Conservation (phyloP, 2,797 vertebrate genomes). For the Babyrousa celebensis region DNA sequence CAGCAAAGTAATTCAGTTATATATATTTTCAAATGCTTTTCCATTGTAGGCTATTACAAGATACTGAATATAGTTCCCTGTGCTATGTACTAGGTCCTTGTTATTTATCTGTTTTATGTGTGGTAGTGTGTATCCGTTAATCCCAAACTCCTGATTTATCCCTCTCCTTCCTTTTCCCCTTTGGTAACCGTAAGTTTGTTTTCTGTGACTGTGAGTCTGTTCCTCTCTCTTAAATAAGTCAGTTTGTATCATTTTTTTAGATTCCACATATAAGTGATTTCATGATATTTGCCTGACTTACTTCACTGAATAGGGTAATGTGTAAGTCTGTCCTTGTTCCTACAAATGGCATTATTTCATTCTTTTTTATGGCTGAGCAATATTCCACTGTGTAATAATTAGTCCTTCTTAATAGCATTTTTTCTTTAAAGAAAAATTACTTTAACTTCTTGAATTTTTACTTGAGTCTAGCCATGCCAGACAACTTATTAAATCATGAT, state of each 20-base stretch:
- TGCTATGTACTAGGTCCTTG: not conserved
- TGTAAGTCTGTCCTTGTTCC: not conserved
- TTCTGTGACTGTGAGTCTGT: not conserved
- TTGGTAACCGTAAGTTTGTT: not conserved
- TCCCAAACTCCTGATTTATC: not conserved
- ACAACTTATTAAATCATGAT: not conserved
- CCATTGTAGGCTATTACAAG: not conserved
- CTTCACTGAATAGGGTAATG: not conserved
- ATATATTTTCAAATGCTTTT: not conserved
- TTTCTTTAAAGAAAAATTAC: conserved; percentile 40
- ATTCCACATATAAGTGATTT: not conserved
- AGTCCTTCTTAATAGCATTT: not conserved
- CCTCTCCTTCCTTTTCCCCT: not conserved
- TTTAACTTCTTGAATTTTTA: conserved; percentile 34
- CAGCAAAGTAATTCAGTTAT: no score
- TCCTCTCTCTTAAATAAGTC: not conserved
- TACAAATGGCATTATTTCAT: not conserved
- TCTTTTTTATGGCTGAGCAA: not conserved
- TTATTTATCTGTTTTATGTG: not conserved
- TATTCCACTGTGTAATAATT: not conserved
- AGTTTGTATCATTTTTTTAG: not conserved
- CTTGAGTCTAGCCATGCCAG: not conserved
- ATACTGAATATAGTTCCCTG: not conserved
- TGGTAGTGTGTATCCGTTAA: not conserved
- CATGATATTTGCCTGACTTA: not conserved